phyloP scores from a whole-genome alignment of 2,113 vertebrate species.

The Elaphurus davidianus region DNA sequence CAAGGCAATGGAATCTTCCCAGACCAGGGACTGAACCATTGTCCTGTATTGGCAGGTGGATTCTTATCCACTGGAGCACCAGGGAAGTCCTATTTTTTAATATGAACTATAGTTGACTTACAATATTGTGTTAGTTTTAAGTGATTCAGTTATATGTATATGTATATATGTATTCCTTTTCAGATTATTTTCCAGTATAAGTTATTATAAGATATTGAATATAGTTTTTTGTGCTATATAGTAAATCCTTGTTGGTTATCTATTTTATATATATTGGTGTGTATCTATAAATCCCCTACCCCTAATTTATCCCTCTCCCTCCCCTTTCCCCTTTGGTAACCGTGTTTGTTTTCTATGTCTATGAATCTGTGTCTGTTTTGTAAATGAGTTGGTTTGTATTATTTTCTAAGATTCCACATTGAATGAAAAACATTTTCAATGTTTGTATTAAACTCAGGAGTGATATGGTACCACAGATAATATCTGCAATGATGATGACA shows the following conservation, averaged over 20 bases:
- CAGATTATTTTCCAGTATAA: background rate
- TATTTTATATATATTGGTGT: background rate
- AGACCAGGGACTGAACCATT: background rate
- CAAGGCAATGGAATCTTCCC: background rate
- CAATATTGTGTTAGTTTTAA: background rate
- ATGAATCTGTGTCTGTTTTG: background rate
- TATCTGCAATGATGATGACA: background rate
- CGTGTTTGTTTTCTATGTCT: background rate
- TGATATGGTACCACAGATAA: background rate
- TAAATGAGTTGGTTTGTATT: background rate
- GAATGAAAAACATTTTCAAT: background rate
- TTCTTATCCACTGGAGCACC: background rate
- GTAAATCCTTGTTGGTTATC: background rate
- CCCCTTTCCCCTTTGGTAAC: background rate
- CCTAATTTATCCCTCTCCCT: background rate
- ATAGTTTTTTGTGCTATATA: background rate
- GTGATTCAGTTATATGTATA: background rate
- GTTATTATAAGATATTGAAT: background rate
- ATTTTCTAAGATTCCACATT: background rate
- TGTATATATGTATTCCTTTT: background rate
- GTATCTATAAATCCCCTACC: background rate
- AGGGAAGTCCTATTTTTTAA: background rate
- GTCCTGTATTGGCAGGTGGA: background rate
- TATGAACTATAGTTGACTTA: background rate
- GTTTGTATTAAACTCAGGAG: background rate